These are phyloP conservation scores for Gymnodraco acuticeps DNA, from an alignment of 2,797 vertebrate genomes.

Conservation along the genomic window DNA sequence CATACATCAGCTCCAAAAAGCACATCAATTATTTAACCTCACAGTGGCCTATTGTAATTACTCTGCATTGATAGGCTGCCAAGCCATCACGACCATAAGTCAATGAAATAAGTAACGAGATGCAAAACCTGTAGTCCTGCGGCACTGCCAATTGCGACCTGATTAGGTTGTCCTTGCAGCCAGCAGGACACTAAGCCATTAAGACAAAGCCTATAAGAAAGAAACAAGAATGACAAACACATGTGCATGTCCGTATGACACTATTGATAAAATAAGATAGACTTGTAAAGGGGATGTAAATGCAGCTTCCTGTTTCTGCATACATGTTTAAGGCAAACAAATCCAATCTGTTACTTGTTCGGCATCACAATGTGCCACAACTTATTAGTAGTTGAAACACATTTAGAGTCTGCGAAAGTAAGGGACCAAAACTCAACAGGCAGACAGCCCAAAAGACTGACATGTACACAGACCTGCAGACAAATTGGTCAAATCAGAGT, in stretches of 20 bases:
- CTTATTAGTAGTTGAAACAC: slow-evolving; percentile 14
- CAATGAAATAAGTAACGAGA: slow-evolving; percentile 82
- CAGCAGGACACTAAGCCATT: slow-evolving; percentile 41
- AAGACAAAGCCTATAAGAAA: slow-evolving; percentile 37
- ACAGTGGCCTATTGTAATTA: slow-evolving; percentile 85
- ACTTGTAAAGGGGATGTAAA: slow-evolving; percentile 32
- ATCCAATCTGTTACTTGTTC: slow-evolving; percentile 37
- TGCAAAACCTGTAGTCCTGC: slow-evolving; percentile 74
- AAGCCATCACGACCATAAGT: slow-evolving; percentile 74
- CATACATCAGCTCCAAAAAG: slow-evolving; percentile 84
- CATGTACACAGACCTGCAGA: slow-evolving; percentile 16
- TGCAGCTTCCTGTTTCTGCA: slow-evolving; percentile 32
- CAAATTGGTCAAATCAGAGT: slow-evolving; percentile 53
- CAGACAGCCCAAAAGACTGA: slow-evolving; percentile 29
- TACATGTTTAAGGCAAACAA: slow-evolving; percentile 53
- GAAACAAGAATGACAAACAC: background rate
- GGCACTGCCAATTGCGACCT: slow-evolving; percentile 55
- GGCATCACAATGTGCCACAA: slow-evolving; percentile 28
- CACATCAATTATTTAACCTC: slow-evolving; percentile 85
- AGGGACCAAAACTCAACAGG: slow-evolving; percentile 39
- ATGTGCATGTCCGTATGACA: slow-evolving; percentile 10
- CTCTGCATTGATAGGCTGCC: slow-evolving; percentile 83
- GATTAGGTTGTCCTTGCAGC: slow-evolving; percentile 71
- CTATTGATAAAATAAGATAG: slow-evolving; percentile 29
- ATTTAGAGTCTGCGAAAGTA: slow-evolving; percentile 14